phyloP scores from a whole-genome alignment of 53 echinoderm and acorn worm species.

The Holothuria scabra region DNA sequence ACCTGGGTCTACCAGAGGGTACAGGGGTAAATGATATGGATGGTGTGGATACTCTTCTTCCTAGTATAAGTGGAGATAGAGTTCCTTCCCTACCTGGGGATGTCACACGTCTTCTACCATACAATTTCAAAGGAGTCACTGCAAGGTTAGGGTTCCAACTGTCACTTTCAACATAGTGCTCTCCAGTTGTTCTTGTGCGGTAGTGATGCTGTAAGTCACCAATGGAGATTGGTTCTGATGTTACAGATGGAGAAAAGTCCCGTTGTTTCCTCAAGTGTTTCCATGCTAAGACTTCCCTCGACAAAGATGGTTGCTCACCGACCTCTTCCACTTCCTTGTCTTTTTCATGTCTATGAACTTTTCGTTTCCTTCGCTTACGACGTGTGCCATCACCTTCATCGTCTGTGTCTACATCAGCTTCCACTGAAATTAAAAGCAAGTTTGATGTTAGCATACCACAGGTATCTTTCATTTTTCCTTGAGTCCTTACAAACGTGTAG shows the following conservation, averaged over 20 bases:
- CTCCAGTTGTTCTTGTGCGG: background rate
- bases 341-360: conserved; percentile 17
- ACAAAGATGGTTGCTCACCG: conserved; percentile 27
- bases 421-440: conserved; percentile 55
- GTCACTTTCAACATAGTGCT: conserved; percentile 36
- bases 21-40: conserved; percentile 26
- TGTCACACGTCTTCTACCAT: background rate
- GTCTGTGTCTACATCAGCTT: conserved; percentile 83
- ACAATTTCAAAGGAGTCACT: background rate
- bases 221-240: conserved; percentile 36
- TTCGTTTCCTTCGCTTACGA: conserved; percentile 12
- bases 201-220: conserved; percentile 33
- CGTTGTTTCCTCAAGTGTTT: conserved; percentile 18
- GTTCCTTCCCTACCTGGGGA: conserved; percentile 21
- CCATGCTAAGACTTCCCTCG: conserved; percentile 25
- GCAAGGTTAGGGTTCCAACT: conserved; percentile 10
- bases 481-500: too few relatives aligned
- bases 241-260: conserved; percentile 40
- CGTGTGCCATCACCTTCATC: conserved; percentile 64
- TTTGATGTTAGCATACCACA: background rate
- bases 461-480: too few relatives aligned
- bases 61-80: conserved; percentile 13
- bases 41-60: conserved; percentile 36
- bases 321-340: background rate
- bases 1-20: conserved; percentile 25